phyloP scores from a whole-genome alignment of 2,888 invertebrate species.

The Hirudinaria manillensis region DNA sequence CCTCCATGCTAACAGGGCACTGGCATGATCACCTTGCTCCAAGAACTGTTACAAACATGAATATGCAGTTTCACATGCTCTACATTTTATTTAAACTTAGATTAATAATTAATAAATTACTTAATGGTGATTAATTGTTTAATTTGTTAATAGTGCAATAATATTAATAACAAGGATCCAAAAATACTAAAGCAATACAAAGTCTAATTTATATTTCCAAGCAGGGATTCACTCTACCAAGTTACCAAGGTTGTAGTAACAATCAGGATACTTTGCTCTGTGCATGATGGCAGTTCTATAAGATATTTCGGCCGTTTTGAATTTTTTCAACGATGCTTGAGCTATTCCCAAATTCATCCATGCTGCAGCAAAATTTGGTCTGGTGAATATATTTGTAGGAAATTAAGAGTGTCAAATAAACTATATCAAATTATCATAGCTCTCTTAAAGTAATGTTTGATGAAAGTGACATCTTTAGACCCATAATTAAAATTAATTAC shows the following conservation, averaged over 20 bases:
- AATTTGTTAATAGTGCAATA: neutral
- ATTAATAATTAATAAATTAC: neutral
- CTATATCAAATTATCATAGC: too few species aligned
- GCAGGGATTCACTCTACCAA: slow-evolving; percentile 60
- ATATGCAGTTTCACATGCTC: neutral
- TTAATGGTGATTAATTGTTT: neutral
- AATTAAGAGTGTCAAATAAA: neutral
- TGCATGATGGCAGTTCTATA: slow-evolving; percentile 73
- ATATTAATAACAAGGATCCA: too few species aligned
- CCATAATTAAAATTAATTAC: too few species aligned
- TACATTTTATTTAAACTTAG: neutral
- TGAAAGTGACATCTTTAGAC: too few species aligned
- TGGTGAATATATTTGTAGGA: slow-evolving; percentile 47
- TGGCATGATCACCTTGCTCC: slow-evolving; percentile 66
- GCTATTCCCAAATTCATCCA: slow-evolving; percentile 98
- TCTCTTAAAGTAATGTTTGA: too few species aligned
- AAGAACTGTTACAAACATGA: slow-evolving; percentile 62
- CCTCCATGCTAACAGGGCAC: slow-evolving; percentile 75
- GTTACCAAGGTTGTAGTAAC: slow-evolving; percentile 89
- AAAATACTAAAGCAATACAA: too few species aligned
- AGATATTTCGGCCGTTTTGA: slow-evolving; percentile 68
- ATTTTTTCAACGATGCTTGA: slow-evolving; percentile 67
- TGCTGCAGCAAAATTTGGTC: slow-evolving; percentile 82
- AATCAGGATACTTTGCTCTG: slow-evolving; percentile 78
- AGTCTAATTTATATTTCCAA: too few species aligned